A percentile compares a stretch with the other conserved stretches of the same genome.
Conservation (phyloP, 2,797 vertebrate species). For the Chrysocyon brachyurus region DNA sequence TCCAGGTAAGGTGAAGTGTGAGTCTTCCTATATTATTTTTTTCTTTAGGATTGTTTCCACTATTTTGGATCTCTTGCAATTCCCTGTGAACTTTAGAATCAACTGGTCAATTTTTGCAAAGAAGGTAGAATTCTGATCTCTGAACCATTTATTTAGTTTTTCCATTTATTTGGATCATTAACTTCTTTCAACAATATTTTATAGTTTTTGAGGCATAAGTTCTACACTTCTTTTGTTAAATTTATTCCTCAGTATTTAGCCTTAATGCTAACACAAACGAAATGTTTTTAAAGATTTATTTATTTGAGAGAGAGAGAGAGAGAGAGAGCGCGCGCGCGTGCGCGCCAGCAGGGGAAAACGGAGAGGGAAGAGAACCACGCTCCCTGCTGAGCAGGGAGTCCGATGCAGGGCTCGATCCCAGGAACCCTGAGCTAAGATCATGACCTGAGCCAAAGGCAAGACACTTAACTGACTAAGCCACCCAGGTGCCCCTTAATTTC, state of each 20-base stretch:
- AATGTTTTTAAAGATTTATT: background rate
- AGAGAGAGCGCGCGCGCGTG: too few species aligned
- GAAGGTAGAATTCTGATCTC: background rate
- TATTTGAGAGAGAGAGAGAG: too few species aligned
- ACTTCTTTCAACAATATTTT: slow-evolving; percentile 31
- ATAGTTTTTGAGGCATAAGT: background rate
- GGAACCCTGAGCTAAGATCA: too few species aligned
- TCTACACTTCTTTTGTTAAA: slow-evolving; percentile 34
- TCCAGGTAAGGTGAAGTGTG: background rate
- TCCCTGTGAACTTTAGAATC: background rate
- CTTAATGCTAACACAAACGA: background rate
- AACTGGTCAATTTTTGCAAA: background rate
- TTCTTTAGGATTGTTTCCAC: background rate
- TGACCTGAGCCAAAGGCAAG: too few species aligned
- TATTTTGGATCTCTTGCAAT: background rate
- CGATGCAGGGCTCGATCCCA: too few species aligned
- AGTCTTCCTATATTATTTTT: background rate
- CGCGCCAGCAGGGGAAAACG: too few species aligned
- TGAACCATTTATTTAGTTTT: background rate
- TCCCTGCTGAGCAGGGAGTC: too few species aligned
- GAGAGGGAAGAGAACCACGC: too few species aligned
- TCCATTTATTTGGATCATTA: slow-evolving; percentile 16
- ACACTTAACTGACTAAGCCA: too few species aligned
- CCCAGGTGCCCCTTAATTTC: background rate
- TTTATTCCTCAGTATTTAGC: background rate